Base-by-base conservation (phyloP, 30 jellyfish, hydroid and myxozoan species). In the Hydra vulgaris region DNA sequence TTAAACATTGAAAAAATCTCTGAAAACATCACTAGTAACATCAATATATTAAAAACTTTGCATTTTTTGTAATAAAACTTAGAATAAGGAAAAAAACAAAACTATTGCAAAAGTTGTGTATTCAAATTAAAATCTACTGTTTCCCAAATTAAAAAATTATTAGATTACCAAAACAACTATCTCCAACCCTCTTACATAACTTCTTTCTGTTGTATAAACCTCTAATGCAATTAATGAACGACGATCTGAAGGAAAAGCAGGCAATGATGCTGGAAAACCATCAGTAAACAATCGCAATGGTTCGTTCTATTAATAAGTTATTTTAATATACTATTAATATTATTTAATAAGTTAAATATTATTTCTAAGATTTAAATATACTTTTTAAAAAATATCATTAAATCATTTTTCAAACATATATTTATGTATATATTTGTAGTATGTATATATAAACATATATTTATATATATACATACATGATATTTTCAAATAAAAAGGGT, bases 161-260 rank as follows among this genome's bases (percentile, higher is more conserved):
- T 40, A 12, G 12, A 81, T 70, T 54, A 81, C 89, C 77, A 18
- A 21, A 25, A 83, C 89, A 26, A 86, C 82, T 17, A 86, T 75
- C 73, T 90, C 97, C 69, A 90, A 80, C 23, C 96, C 95, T 55
- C 95, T 79, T n/a, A 90, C 97, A 74, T 74, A 90, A 15, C 79
- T 74, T 61, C 97, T 67, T 74, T 90, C 97, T 0, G 97, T 90
- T 19, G 97, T 90, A 72, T 86, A 90, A 21, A 90, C 23, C 74
- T 90, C 97, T 21, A 87, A 70, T 16, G 97, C 97, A 22, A 86
- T 90, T 15, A 90, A 94, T 7, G 97, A 90, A 0, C 97, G 84
- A 26, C 95, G 85, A 83, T 90, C 97, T 54, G 91, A 87, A 0
- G 97, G 97, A 75, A 90, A 90, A 21, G 95, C 87, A 0, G 91